Base-by-base conservation (phyloP, 1,140 invertebrate species). In the Drosophila guanche region DNA sequence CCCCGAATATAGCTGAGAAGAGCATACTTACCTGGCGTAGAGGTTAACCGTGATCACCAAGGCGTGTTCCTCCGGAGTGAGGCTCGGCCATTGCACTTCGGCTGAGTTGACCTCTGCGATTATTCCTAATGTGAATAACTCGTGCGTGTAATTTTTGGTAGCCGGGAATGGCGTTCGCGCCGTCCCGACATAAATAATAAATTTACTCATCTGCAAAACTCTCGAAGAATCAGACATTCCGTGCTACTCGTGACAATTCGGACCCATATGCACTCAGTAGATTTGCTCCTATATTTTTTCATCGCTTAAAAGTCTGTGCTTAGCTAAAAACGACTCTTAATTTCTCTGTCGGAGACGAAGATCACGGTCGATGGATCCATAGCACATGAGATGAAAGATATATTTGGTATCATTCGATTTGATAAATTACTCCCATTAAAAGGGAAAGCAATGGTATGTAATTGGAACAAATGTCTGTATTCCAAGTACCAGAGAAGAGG, bases 11-110 rank as follows among this genome's bases (percentile, higher is more conserved):
- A 1, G 62, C 45, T 0, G 29, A 10, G 29, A 0, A 81, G 90
- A 89, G 85, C 92, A 93, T 93, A 93, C 92, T 93, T 93, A 93
- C 92, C 92, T 93, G 92, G 91, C 91, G 92, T 91, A 92, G 94
- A 93, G 93, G 92, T 91, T 92, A 86, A 94, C 93, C 93, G 90
- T 94, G 94, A 94, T 94, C 94, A 94, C 53, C 74, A 94, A 95
- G 94, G 93, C 91, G 93, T 37, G 93, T 94, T 93, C 92, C 92
- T 93, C 93, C 93, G 93, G 93, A 92, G 92, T 73, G 94, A 94
- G 93, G 90, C 93, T 92, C 77, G 80, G 83, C 50, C 78, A 79
- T 80, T 79, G 77, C 70, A 79, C 76, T 5, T 41, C 56, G 70
- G 71, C 48, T 57, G 57, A 93, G 79, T 72, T 84, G 80, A 85